Conservation (phyloP, 2,888 invertebrate genomes). For the Heliconius ethilla region DNA sequence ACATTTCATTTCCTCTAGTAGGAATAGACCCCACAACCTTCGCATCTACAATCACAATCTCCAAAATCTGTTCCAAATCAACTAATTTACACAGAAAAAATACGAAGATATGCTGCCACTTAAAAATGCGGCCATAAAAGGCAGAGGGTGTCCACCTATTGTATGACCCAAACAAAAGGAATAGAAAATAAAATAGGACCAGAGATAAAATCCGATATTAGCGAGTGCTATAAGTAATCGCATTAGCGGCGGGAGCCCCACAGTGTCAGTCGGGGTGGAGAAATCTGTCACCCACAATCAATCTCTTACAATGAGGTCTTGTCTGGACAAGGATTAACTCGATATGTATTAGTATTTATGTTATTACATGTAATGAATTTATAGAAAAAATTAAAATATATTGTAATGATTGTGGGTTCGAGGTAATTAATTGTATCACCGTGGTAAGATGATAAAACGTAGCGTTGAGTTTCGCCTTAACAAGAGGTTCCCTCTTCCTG, state of each 20-base stretch:
- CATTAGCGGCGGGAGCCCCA: constrained; percentile 2
- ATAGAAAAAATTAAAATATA: neutral
- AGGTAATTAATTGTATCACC: neutral
- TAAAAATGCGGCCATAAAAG: constrained; percentile 12
- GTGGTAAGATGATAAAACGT: neutral
- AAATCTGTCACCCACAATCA: constrained; percentile 12
- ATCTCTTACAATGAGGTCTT: constrained; percentile 7
- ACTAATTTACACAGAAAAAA: neutral
- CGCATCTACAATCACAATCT: no score
- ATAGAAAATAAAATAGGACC: constrained; percentile 12
- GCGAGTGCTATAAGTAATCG: constrained; percentile 17
- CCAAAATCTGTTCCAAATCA: no score
- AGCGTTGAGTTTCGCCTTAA: neutral
- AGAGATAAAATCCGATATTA: constrained; percentile 23
- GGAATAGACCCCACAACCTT: no score
- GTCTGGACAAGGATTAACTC: neutral
- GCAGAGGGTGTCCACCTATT: constrained; percentile 12
- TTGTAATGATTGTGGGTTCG: neutral
- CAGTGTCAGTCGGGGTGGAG: neutral
- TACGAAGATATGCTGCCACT: neutral
- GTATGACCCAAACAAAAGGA: constrained; percentile 17
- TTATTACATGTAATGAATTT: neutral
- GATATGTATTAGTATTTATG: neutral
- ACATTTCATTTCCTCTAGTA: no score
- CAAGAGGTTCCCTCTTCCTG: neutral